Evolutionary conservation across 2,797 vertebrate species (phyloP).

Genomic region (Alectoris magna): DNA sequence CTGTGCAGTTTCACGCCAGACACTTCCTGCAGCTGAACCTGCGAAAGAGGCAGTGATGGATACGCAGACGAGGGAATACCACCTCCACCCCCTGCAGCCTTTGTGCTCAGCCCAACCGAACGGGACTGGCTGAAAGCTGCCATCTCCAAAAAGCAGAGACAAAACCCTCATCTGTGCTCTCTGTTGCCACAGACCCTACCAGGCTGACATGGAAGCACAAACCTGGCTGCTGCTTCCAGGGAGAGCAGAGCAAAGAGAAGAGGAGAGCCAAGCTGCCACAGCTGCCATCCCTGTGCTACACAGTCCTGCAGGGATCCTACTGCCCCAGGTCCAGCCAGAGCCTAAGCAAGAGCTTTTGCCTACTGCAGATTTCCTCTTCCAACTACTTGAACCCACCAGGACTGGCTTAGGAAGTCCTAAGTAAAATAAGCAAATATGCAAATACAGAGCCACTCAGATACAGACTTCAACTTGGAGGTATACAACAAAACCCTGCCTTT

Average conservation of each 20-base stretch:
- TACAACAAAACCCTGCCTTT: not conserved
- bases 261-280: not conserved
- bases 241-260: not conserved
- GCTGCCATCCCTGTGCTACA: rapidly evolving
- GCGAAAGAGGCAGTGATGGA: not conserved
- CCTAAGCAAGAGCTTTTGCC: not conserved
- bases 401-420: not conserved
- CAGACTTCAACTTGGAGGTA: not conserved
- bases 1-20: not conserved
- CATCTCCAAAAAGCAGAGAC: not conserved
- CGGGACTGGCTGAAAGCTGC: not conserved
- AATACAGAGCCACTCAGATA: not conserved
- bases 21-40: not conserved
- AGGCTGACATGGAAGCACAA: not conserved
- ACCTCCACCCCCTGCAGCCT: not conserved
- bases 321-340: not conserved
- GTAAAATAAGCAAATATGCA: not conserved
- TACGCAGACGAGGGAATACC: not conserved
- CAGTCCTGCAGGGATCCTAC: not conserved
- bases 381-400: not conserved
- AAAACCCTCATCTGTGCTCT: not conserved
- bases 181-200: not conserved
- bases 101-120: not conserved
- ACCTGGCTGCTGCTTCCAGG: not conserved
- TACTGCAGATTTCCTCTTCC: not conserved